These are phyloP conservation scores for Megalurothrips usitatus DNA, from an alignment of 2,888 invertebrate species.

Conservation along the genomic window DNA sequence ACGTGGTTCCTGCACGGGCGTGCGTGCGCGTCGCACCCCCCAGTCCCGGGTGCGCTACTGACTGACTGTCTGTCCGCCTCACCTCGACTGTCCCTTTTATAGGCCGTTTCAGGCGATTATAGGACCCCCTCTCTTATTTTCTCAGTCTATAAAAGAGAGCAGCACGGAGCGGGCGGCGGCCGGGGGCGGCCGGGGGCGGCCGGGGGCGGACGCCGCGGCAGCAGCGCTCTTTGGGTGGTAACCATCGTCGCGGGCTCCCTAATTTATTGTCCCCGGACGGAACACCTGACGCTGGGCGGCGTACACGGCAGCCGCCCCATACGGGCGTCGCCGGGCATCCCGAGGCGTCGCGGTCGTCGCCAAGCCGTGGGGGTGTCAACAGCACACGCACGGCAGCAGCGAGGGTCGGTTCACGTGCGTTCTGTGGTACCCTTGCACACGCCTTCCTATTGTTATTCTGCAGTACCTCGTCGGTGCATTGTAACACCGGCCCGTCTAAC, in stretches of 20 bases:
- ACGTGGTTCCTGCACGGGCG: too few species aligned
- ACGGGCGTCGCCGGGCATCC: too few species aligned
- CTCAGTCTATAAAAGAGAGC: slow-evolving; percentile 22
- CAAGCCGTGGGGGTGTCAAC: too few species aligned
- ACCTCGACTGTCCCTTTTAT: slow-evolving; percentile 13
- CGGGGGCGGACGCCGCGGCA: background rate
- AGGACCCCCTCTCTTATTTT: slow-evolving; percentile 26
- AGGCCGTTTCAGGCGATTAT: slow-evolving; percentile 22
- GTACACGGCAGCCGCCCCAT: background rate
- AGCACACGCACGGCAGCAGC: too few species aligned
- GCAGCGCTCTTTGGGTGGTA: background rate
- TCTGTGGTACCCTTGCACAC: too few species aligned
- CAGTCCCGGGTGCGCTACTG: background rate
- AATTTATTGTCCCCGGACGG: background rate
- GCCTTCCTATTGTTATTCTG: too few species aligned
- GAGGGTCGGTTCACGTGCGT: too few species aligned
- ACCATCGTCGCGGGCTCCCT: background rate
- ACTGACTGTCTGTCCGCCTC: background rate
- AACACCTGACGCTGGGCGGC: slow-evolving; percentile 1
- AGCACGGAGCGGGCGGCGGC: background rate
- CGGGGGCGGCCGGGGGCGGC: background rate
- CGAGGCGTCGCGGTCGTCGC: too few species aligned
- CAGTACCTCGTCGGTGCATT: too few species aligned
- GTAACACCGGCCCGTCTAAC: too few species aligned
- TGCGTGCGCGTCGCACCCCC: too few species aligned